Base-by-base conservation (phyloP, 1,140 invertebrate species). In the Thalassaphorura encarpata region DNA sequence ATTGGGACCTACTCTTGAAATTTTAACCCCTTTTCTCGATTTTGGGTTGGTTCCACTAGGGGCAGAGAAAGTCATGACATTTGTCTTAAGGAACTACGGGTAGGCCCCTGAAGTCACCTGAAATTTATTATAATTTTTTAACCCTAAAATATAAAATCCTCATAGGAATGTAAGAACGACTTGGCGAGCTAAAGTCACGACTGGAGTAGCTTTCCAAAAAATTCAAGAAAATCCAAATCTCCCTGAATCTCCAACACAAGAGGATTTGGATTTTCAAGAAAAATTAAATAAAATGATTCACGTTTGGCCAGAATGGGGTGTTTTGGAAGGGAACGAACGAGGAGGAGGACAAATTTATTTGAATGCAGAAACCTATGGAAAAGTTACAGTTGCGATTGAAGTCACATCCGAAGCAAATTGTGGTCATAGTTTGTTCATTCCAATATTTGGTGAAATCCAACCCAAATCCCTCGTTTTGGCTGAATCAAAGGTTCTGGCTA, bases 271-370 rank as follows among this genome's bases (percentile, higher is more conserved):
- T n/a, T n/a, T n/a, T n/a, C n/a, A n/a, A n/a, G n/a, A 8, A 3
- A 28, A 41, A 23, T 43, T 58, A 15, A 1, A 48, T 29, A 31
- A 26, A 3, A 43, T 24, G 11, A 24, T 60, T 21, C 18, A 52
- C 21, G 27, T 54, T 23, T 60, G 58, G 58, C 58, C 58, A 3
- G 21, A 42, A 39, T 54, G 48, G 52, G 58, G 58, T 15, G 19
- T 45, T 42, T 23, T 60, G 21, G 52, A 60, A 2, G 47, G 52
- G 0, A 28, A 29, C 0, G 36, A 60, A 40, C 29, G 31, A 2
- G 13, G 27, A 24, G 58, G 58, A 11, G 26, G 27, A 15, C 52
- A 60, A 31, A 41, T 60, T 28, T 60, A 54, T 15, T 24, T 60
- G 40, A 45, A 18, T 5, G 39, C 51, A 11, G 13, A 52, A 23